Conservation (phyloP, 2,113 vertebrate species). For the Aix galericulata region DNA sequence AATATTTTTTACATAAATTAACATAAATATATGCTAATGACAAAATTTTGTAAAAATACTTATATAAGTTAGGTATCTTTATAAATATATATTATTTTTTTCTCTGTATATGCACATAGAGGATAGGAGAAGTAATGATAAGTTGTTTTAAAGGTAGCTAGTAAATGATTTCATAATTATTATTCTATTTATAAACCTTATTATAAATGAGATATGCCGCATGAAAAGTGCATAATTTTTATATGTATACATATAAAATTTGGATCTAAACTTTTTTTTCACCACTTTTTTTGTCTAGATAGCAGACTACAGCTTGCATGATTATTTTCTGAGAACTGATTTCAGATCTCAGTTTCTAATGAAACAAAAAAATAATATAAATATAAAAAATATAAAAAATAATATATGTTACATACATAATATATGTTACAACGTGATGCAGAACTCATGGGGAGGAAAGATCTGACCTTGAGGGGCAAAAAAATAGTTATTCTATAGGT, state of each 20-base stretch:
- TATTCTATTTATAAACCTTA: not conserved
- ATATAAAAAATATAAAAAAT: not conserved
- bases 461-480: not conserved
- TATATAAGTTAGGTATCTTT: not conserved
- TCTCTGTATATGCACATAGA: not conserved
- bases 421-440: not conserved
- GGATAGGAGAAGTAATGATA: not conserved
- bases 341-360: not conserved
- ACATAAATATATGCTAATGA: not conserved
- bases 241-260: no score
- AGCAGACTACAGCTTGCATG: not conserved
- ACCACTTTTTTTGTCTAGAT: not conserved
- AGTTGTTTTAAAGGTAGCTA: not conserved
- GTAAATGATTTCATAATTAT: not conserved
- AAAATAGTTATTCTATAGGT: not conserved
- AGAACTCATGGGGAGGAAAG: not conserved
- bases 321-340: not conserved
- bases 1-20: not conserved
- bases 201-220: not conserved
- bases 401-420: not conserved
- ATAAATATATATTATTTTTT: not conserved
- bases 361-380: not conserved
- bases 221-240: not conserved
- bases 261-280: not conserved
- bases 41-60: not conserved